Base-by-base conservation (phyloP, 2,888 invertebrate genomes). In the Craniophora ligustri region DNA sequence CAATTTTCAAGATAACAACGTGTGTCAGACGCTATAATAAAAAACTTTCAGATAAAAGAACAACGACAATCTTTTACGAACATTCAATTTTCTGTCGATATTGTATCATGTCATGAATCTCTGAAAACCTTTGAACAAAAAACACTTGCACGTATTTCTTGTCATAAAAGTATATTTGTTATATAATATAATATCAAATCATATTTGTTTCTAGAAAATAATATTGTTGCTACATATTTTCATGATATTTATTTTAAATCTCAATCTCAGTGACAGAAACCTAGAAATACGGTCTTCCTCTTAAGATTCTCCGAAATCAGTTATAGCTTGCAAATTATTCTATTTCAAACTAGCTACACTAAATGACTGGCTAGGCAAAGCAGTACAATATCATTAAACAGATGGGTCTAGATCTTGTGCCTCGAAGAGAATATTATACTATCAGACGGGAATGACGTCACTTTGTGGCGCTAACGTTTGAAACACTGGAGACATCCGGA, bases 1-100 rank as follows among this genome's bases (percentile, higher is more conserved):
- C 44, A 54, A 55, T 54, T 48, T 66, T 45, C 46, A 28, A 54
- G 53, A 64, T 72, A 69, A 67, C 60, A 63, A 49, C 47, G 55
- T 53, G 62, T 53, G 58, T 55, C 48, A 19, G 31, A 21, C 51
- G 51, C 28, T 30, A 50, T 59, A 41, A 19, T 31, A 41, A 13
- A n/a, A 56, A 44, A 47, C 13, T 49, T 49, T 57, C 48, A 3
- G 8, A 15, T 42, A 42, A 48, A 46, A 34, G 15, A 35, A 45
- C 30, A 16, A 34, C 32, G 26, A 31, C 21, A 32, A 46, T 41
- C 31, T 66, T 66, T 59, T 38, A 14, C 51, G 46, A 53, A 66
- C 23, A 71, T 66, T 53, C 16, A 56, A 70, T 56, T 40, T 39
- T 44, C 41, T 28, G n/a, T 8, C 14, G 11, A 36, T 23, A 47